Conservation (phyloP, 2,113 vertebrate species). For the Xiphophorus maculatus region DNA sequence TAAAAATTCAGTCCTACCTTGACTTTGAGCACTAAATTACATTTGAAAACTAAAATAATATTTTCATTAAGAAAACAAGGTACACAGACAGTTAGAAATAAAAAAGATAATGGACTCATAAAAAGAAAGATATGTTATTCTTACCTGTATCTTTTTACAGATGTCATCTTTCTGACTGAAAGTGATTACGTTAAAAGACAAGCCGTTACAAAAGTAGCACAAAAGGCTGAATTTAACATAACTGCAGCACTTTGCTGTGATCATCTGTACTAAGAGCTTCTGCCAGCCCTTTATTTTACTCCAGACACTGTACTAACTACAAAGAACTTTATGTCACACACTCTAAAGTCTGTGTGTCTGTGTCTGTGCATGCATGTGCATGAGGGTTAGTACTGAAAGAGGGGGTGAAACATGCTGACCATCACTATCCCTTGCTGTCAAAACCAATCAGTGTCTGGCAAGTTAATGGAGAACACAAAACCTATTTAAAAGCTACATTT, state of each 20-base stretch:
- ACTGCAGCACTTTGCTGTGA: conserved; percentile 28
- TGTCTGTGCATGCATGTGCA: conserved; percentile 2
- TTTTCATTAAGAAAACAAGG: too few relatives aligned
- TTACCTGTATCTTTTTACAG: not conserved
- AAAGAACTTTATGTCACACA: conserved; percentile 61
- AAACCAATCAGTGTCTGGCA: conserved; percentile 87
- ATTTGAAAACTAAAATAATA: too few relatives aligned
- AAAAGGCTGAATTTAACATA: conserved; percentile 32
- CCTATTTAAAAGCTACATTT: conserved; percentile 98
- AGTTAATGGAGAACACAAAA: conserved; percentile 95
- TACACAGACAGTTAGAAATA: too few relatives aligned
- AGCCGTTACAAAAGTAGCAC: not conserved
- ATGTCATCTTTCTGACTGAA: not conserved
- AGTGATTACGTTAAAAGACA: not conserved
- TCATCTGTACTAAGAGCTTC: conserved; percentile 37
- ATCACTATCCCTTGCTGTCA: conserved; percentile 83
- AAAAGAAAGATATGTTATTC: too few relatives aligned
- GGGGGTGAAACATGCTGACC: conserved; percentile 82
- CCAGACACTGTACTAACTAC: conserved; percentile 49
- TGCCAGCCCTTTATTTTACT: conserved; percentile 53
- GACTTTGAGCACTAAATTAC: too few relatives aligned
- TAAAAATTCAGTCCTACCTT: too few relatives aligned
- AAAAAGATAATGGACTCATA: too few relatives aligned
- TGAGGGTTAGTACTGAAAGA: conserved; percentile 42
- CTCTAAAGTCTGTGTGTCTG: not conserved